Conservation (phyloP, 2,888 invertebrate species). For the Trissolcus japonicus region DNA sequence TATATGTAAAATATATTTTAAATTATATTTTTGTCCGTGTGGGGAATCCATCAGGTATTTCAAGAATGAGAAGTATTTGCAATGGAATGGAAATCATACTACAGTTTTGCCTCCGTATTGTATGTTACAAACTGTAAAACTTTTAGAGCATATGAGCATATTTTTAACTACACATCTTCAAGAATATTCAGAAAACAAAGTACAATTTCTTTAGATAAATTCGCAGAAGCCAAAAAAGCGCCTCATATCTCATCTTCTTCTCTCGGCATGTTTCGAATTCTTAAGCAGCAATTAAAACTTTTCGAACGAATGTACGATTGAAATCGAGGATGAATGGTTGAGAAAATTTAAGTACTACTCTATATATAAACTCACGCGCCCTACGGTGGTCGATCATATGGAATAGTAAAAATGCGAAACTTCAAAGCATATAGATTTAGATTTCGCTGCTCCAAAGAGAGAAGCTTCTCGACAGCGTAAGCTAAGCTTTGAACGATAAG, state of each 20-base stretch:
- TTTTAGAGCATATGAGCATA: not conserved
- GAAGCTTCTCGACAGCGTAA: slow-evolving; percentile 33
- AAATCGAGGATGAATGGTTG: slow-evolving; percentile 22
- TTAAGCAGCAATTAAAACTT: slow-evolving; percentile 19
- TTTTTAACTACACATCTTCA: not conserved
- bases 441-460: slow-evolving; percentile 28
- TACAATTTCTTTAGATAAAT: not conserved
- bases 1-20: too few species aligned
- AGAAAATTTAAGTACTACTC: slow-evolving; percentile 23
- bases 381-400: slow-evolving; percentile 36
- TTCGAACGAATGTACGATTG: not conserved
- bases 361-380: slow-evolving; percentile 23
- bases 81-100: slow-evolving; percentile 31
- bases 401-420: slow-evolving; percentile 27
- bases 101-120: slow-evolving; percentile 26
- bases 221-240: too few species aligned
- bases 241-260: too few species aligned
- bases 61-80: slow-evolving; percentile 23
- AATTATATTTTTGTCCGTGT: too few species aligned
- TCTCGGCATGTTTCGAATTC: slow-evolving; percentile 1
- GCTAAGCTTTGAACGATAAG: slow-evolving; percentile 43
- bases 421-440: slow-evolving; percentile 44
- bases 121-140: not conserved
- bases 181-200: not conserved
- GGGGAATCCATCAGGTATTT: slow-evolving; percentile 36